phyloP scores from a whole-genome alignment of 2,888 invertebrate genomes.

The Brachycybe producta region DNA sequence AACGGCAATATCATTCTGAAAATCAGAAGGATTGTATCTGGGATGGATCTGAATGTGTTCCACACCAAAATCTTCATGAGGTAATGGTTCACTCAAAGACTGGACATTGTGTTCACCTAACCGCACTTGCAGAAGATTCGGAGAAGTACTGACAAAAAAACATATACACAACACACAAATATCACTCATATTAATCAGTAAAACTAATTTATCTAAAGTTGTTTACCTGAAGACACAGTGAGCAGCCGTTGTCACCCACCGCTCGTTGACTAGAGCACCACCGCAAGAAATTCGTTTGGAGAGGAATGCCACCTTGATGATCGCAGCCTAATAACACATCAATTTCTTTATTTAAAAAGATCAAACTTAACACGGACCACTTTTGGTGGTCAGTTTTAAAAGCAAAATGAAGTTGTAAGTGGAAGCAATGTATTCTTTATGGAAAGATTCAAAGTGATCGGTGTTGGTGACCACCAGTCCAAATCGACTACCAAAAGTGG shows the following conservation, averaged over 20 bases:
- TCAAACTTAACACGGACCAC: too few species aligned
- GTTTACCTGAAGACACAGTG: constrained; percentile 40
- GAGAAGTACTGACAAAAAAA: constrained; percentile 14
- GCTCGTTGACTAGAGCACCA: constrained; percentile 72
- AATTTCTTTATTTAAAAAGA: constrained; percentile 16
- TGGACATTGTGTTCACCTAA: constrained; percentile 83
- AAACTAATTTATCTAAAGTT: not conserved
- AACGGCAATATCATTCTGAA: constrained; percentile 71
- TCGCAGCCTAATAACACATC: constrained; percentile 54
- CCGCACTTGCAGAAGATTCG: constrained; percentile 52
- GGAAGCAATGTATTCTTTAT: too few species aligned
- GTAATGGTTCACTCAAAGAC: constrained; percentile 51
- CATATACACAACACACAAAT: not conserved
- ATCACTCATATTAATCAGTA: not conserved
- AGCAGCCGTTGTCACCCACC: constrained; percentile 86
- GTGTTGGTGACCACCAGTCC: too few species aligned
- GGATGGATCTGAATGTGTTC: constrained; percentile 82
- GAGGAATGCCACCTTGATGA: constrained; percentile 80
- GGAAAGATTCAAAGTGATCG: too few species aligned
- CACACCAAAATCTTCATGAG: constrained; percentile 76
- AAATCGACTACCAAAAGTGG: too few species aligned
- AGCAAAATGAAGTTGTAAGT: too few species aligned
- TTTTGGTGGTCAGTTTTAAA: too few species aligned
- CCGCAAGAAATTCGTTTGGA: constrained; percentile 83
- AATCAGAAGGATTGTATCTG: constrained; percentile 77